Conservation (phyloP, 2,797 vertebrate genomes). For the Myotis findleyi region DNA sequence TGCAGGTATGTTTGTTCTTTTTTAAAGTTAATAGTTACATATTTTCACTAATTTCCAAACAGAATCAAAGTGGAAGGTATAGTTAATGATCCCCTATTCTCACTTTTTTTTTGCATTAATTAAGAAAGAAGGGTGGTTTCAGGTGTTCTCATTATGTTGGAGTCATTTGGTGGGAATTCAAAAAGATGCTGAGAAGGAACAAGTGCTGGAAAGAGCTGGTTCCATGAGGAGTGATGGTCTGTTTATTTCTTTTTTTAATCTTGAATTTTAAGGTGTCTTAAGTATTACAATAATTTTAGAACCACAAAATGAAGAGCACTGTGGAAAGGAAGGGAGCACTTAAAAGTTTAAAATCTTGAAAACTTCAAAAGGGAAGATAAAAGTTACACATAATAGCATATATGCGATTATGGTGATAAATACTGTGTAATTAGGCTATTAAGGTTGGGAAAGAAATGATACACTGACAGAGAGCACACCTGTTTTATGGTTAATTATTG, state of each 20-base stretch:
- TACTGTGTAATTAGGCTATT: neutral
- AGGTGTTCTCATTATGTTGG: constrained; percentile 49
- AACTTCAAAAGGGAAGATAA: neutral
- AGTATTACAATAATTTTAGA: neutral
- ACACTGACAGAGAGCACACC: neutral
- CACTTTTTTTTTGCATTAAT: constrained; percentile 38
- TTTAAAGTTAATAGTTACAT: neutral
- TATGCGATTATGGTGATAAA: neutral
- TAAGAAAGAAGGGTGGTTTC: constrained; percentile 18
- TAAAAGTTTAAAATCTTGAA: neutral
- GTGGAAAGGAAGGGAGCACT: neutral
- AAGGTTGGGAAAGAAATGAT: neutral
- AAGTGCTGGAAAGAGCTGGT: neutral
- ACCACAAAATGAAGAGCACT: neutral
- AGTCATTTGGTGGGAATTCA: constrained; percentile 29
- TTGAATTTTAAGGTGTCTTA: neutral
- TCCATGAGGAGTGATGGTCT: neutral
- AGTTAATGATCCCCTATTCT: neutral
- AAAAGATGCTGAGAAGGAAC: constrained; percentile 23
- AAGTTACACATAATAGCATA: neutral
- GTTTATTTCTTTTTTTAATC: neutral
- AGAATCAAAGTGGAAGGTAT: constrained; percentile 33
- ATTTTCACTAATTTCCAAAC: neutral
- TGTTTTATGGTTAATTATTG: neutral
- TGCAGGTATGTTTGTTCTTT: neutral